Conservation (phyloP, 2,888 invertebrate species). For the Chloroclystis v-ata region DNA sequence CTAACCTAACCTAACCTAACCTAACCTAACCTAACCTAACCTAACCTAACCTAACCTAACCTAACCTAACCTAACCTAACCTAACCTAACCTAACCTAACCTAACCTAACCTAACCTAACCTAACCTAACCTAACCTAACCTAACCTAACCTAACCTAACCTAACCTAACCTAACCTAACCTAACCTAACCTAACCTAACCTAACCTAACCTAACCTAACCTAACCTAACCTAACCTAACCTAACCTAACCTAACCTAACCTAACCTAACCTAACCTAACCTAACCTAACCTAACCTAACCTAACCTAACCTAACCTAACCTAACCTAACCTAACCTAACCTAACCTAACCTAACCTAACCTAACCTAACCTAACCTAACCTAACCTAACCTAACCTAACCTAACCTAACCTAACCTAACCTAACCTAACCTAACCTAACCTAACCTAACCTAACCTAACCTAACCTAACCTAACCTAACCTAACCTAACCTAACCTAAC, state of each 20-base stretch:
- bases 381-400: slow-evolving; percentile 16
- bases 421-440: slow-evolving; percentile 20
- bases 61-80: slow-evolving; percentile 23
- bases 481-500: slow-evolving; percentile 12
- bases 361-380: slow-evolving; percentile 15
- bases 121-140: slow-evolving; percentile 19
- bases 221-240: slow-evolving; percentile 4
- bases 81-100: slow-evolving; percentile 24
- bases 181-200: slow-evolving; percentile 20
- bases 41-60: slow-evolving; percentile 25
- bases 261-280: slow-evolving; percentile 16
- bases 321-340: slow-evolving; percentile 14
- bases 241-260: slow-evolving; percentile 14
- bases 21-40: slow-evolving; percentile 27
- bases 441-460: slow-evolving; percentile 27
- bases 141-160: slow-evolving; percentile 23
- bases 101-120: slow-evolving; percentile 24
- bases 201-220: slow-evolving; percentile 19
- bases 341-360: slow-evolving; percentile 15
- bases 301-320: slow-evolving; percentile 15
- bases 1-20: slow-evolving; percentile 27
- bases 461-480: slow-evolving; percentile 2
- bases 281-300: slow-evolving; percentile 16
- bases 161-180: slow-evolving; percentile 21
- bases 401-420: slow-evolving; percentile 16